A percentile compares a stretch with the other conserved stretches of the same genome.
Evolutionary conservation across 2,888 invertebrate genomes (phyloP).

Genomic region (Nomada fucata): DNA sequence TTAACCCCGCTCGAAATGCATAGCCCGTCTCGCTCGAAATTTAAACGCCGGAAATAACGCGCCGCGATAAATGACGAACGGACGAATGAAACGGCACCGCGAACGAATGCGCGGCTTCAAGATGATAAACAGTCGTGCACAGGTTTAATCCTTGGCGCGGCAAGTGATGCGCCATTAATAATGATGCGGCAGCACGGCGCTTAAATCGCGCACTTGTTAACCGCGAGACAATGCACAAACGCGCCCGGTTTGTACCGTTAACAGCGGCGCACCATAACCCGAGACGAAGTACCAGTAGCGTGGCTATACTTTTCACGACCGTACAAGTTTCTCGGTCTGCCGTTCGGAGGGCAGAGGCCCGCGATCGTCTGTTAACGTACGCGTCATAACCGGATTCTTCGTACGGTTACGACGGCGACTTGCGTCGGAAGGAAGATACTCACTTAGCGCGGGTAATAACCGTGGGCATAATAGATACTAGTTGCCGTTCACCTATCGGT

Average conservation of each 20-base stretch:
- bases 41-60: not conserved
- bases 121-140: too few relatives aligned
- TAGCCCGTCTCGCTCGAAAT: not conserved
- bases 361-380: conserved; percentile 42
- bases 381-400: conserved; percentile 50
- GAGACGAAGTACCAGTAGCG: conserved; percentile 13
- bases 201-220: conserved; percentile 30
- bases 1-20: not conserved
- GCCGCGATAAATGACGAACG: too few relatives aligned
- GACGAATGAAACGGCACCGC: too few relatives aligned
- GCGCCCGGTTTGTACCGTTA: conserved; percentile 32
- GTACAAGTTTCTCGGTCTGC: not conserved
- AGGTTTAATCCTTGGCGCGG: too few relatives aligned
- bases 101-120: too few relatives aligned
- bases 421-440: conserved; percentile 39
- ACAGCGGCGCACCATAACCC: conserved; percentile 34
- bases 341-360: not conserved
- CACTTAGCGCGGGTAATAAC: conserved; percentile 41
- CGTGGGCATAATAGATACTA: conserved; percentile 52
- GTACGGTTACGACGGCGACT: conserved; percentile 50
- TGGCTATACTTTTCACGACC: conserved; percentile 31
- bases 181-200: conserved; percentile 4
- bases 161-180: not conserved
- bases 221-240: conserved; percentile 11
- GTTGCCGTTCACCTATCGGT: conserved; percentile 38